Conservation (phyloP, 2,113 vertebrate genomes). For the Sardina pilchardus region DNA sequence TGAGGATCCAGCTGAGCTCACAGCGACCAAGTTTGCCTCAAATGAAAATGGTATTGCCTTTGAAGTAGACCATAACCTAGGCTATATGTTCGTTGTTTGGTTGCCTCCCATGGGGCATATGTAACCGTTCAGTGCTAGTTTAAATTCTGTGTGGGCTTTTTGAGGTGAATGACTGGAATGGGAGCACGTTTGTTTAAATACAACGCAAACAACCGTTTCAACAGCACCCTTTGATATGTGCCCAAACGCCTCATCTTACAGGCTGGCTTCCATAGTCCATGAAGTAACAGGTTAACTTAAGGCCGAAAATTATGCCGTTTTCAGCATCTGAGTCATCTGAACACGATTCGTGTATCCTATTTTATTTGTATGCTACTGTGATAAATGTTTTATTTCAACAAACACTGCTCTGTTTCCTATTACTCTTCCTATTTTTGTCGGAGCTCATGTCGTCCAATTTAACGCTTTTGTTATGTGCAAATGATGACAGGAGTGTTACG, state of each 20-base stretch:
- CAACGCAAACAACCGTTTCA: constrained; percentile 13
- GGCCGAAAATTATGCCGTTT: not conserved
- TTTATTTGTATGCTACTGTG: constrained; percentile 15
- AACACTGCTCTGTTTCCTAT: not conserved
- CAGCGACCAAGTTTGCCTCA: not conserved
- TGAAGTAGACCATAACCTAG: constrained; percentile 12
- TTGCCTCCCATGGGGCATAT: constrained; percentile 13
- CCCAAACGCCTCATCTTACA: constrained; percentile 6
- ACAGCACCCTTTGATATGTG: not conserved
- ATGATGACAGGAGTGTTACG: constrained; percentile 9
- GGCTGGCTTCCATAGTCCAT: not conserved
- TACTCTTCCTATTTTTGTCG: not conserved
- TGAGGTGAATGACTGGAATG: constrained; percentile 12
- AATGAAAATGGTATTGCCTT: constrained; percentile 1
- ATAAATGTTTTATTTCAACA: constrained; percentile 19
- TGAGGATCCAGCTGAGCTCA: not conserved
- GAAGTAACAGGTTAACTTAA: not conserved
- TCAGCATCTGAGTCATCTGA: not conserved
- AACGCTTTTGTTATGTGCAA: not conserved
- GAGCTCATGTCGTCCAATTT: not conserved
- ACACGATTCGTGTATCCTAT: constrained; percentile 3
- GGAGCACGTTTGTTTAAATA: constrained; percentile 14
- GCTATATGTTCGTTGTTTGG: constrained; percentile 15
- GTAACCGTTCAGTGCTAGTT: constrained; percentile 16
- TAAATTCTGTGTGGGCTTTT: constrained; percentile 18